phyloP scores from a whole-genome alignment of 2,888 invertebrate species.

The Eledone cirrhosa region DNA sequence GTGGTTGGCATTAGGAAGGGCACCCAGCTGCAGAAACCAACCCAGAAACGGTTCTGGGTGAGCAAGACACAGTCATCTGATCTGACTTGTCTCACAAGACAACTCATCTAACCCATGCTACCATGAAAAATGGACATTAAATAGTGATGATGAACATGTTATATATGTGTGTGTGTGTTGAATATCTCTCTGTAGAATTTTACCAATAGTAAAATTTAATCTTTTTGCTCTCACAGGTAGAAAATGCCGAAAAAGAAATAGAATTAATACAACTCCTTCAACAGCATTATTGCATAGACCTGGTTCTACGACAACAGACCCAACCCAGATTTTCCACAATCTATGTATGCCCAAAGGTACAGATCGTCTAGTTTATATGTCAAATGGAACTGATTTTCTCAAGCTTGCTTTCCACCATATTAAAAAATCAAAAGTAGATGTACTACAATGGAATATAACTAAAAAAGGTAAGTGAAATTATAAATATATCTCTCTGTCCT shows the following conservation, averaged over 20 bases:
- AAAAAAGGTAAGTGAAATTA: conserved; percentile 1
- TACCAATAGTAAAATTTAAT: too few relatives aligned
- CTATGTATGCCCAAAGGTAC: conserved; percentile 28
- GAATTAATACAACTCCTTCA: neutral
- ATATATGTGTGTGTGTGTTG: too few relatives aligned
- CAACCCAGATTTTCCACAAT: conserved; percentile 26
- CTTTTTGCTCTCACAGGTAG: neutral
- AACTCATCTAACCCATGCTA: too few relatives aligned
- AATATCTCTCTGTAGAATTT: too few relatives aligned
- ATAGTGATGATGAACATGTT: too few relatives aligned
- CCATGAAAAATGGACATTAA: too few relatives aligned
- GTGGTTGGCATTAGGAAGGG: too few relatives aligned
- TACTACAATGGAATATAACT: conserved; percentile 11
- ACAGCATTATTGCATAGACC: neutral
- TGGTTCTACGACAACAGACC: conserved; percentile 16
- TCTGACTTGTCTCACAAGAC: too few relatives aligned
- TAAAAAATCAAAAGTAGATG: conserved; percentile 19
- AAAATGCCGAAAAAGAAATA: neutral
- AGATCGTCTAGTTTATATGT: conserved; percentile 12
- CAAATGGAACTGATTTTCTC: conserved; percentile 10
- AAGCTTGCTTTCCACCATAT: conserved; percentile 26
- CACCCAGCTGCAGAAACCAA: too few relatives aligned
- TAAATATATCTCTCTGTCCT: too few relatives aligned
- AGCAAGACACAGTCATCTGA: too few relatives aligned
- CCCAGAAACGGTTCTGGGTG: too few relatives aligned